Percentiles rank a stretch among this genome's conserved stretches.
Evolutionary conservation across 2,113 vertebrate species (phyloP).

Genomic region (Grallaria varia): DNA sequence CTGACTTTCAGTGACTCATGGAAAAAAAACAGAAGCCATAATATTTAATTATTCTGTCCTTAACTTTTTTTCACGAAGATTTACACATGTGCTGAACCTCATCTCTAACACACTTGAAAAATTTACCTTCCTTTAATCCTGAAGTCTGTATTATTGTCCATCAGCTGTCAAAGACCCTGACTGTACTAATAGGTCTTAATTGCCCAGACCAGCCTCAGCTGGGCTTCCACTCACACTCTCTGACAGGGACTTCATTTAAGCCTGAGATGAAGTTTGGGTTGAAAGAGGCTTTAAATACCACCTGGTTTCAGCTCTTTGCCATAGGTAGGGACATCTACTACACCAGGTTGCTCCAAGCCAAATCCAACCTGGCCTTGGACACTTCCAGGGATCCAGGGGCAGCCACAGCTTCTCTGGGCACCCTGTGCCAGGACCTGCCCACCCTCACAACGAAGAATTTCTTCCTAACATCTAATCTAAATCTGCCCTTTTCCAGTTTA

Average conservation of each 20-base stretch:
- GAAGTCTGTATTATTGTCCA: neutral
- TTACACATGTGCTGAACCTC: neutral
- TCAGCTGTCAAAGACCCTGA: neutral
- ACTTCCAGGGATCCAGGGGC: neutral
- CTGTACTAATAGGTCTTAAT: neutral
- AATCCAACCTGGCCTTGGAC: rapidly evolving
- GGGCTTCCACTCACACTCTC: neutral
- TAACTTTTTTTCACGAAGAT: neutral
- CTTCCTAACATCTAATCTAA: neutral
- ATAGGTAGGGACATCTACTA: neutral
- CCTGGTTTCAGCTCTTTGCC: rapidly evolving
- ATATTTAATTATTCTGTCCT: neutral
- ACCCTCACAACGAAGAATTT: neutral
- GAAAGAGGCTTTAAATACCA: neutral
- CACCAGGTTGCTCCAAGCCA: rapidly evolving
- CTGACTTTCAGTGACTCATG: neutral
- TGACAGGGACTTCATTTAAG: neutral
- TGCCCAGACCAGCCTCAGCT: neutral
- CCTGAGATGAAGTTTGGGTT: neutral
- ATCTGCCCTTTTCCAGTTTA: neutral
- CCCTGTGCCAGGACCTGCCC: rapidly evolving
- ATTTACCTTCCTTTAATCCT: neutral
- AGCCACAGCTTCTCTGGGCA: neutral
- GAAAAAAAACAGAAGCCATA: neutral
- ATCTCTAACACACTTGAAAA: neutral